Conservation (phyloP, 2,888 invertebrate genomes). For the Agrypnus murinus region DNA sequence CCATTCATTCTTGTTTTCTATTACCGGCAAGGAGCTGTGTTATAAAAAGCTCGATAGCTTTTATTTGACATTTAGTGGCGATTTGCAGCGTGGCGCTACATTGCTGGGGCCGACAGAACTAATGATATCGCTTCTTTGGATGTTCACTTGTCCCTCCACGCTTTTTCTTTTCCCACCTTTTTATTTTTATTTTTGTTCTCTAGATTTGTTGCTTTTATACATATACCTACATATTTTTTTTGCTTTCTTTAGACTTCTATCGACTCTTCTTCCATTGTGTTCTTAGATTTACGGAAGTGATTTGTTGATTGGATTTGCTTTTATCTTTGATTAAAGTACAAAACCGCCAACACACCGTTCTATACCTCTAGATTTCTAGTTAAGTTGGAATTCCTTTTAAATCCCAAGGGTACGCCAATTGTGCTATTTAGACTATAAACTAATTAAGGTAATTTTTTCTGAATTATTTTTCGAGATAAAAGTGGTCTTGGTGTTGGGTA, state of each 20-base stretch:
- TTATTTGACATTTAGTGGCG: constrained; percentile 69
- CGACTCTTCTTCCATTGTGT: constrained; percentile 26
- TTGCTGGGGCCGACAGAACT: constrained; percentile 61
- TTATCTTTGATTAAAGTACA: constrained; percentile 31
- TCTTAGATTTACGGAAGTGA: constrained; percentile 37
- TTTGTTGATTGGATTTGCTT: constrained; percentile 43
- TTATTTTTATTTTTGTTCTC: constrained; percentile 50
- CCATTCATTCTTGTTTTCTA: constrained; percentile 67
- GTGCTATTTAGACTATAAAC: too few relatives aligned
- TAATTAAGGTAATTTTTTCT: too few relatives aligned
- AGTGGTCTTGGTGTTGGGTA: too few relatives aligned
- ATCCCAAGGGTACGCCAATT: neutral
- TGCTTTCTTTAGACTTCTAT: constrained; percentile 33
- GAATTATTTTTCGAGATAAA: too few relatives aligned
- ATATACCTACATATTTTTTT: neutral
- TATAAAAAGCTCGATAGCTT: constrained; percentile 67
- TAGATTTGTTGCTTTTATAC: constrained; percentile 40
- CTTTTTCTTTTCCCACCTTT: constrained; percentile 49
- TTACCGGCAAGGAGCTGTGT: constrained; percentile 60
- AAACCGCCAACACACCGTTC: neutral
- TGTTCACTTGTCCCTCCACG: constrained; percentile 54
- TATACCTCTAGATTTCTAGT: too few relatives aligned
- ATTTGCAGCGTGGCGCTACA: constrained; percentile 63
- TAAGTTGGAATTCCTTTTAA: neutral
- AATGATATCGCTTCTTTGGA: constrained; percentile 62